Percentiles rank a stretch among this genome's conserved stretches.
Conservation (phyloP, 2,797 vertebrate species). For the Cichlasoma orientale region DNA sequence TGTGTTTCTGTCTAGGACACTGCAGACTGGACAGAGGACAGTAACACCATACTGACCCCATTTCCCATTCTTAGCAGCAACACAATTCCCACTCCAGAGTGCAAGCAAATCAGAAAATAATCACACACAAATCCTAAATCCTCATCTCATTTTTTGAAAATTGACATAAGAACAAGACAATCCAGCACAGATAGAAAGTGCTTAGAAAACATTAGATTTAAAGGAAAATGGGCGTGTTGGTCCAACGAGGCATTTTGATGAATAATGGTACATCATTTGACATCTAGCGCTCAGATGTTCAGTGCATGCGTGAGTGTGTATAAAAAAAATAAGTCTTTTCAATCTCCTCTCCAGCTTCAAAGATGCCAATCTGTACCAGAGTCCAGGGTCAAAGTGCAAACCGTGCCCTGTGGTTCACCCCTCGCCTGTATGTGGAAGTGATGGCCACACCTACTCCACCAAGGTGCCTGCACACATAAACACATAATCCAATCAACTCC, state of each 20-base stretch:
- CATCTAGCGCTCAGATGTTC: neutral
- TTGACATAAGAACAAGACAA: constrained; percentile 22
- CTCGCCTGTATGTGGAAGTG: constrained; percentile 91
- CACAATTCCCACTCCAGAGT: constrained; percentile 51
- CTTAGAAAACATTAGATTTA: neutral
- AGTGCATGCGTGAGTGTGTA: neutral
- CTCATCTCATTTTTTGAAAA: constrained; percentile 45
- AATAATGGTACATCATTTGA: neutral
- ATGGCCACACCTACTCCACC: constrained; percentile 92
- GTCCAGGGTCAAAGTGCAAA: constrained; percentile 85
- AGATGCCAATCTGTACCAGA: constrained; percentile 86
- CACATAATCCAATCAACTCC: neutral
- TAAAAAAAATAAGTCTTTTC: neutral
- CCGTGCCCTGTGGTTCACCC: constrained; percentile 88
- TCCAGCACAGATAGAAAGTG: constrained; percentile 3
- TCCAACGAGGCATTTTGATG: neutral
- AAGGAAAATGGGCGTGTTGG: neutral
- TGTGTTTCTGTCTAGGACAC: constrained; percentile 58
- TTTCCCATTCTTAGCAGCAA: constrained; percentile 66
- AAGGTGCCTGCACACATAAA: constrained; percentile 79
- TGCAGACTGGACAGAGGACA: constrained; percentile 66
- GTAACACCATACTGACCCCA: constrained; percentile 75
- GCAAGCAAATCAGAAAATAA: constrained; percentile 61
- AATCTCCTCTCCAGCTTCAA: constrained; percentile 84
- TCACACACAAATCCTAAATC: constrained; percentile 64